Base-by-base conservation (phyloP, 2,797 vertebrate species). In the Simalia tracyae region DNA sequence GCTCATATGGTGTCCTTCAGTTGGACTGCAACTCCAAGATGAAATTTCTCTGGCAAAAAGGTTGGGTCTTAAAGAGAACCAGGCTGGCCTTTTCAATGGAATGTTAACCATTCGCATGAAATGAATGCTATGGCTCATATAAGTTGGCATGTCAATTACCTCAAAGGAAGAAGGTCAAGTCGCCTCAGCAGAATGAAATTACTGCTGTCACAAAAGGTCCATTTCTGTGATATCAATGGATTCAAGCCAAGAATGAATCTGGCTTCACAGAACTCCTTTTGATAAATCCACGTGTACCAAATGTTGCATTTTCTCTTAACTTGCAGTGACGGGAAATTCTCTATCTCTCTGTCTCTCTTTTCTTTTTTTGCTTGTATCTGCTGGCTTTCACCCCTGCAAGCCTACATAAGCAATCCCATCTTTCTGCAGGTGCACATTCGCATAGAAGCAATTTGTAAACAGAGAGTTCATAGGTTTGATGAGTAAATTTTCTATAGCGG, bases 111-210 rank as follows among this genome's bases (percentile, higher is more conserved):
- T 76, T 60, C 0, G 0, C 4, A 11, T 36, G 91, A 93, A 94
- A 93, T 5, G 86, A 60, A n/a, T 90, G 42, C 88, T 14, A 63
- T 85, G 42, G 22, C 31, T 94, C n/a, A 93, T 93, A 94, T 8
- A 93, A 92, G 88, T 86, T 91, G 63, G 91, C 36, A 94, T 94
- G 91, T 46, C 68, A 93, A 94, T 94, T 94, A 96, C 50, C 56
- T 91, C 60, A n/a, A 91, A 63, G 46, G 26, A 85, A 90, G 84
- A 31, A 76, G 89, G 93, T 93, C 93, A 94, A 94, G 11, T 2
- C 89, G 56, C 22, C 86, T 90, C 57, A 93, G 87, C 36, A 36
- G 93, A 42, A 31, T 17, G 86, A 95, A 94, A 92, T 31, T 28
- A 87, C 46, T 46, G 64, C 42, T 92, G 93, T 92, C 1, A 0